These are phyloP conservation scores for Cheilinus undulatus DNA, from an alignment of 2,113 vertebrate genomes.

Conservation along the genomic window DNA sequence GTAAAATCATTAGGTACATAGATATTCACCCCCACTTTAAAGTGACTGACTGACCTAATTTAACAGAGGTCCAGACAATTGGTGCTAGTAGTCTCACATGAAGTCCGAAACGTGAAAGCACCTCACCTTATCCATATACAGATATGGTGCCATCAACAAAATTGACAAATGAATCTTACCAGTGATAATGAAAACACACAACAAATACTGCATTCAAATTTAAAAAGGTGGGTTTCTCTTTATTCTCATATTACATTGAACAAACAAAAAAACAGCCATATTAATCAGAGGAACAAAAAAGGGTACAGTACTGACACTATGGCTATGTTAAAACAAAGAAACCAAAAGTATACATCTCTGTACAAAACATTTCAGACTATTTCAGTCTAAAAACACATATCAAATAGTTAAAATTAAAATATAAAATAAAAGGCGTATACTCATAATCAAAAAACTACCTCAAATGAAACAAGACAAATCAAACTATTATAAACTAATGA, in stretches of 20 bases:
- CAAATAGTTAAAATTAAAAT: neutral
- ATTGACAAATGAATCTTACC: constrained; percentile 3
- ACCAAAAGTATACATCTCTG: constrained; percentile 47
- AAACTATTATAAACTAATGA: constrained; percentile 32
- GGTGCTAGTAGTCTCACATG: no score
- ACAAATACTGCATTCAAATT: constrained; percentile 18
- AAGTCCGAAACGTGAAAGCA: no score
- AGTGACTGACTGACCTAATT: no score
- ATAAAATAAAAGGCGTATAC: neutral
- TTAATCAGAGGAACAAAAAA: constrained; percentile 33
- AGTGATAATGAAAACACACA: constrained; percentile 15
- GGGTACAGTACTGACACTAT: constrained; percentile 28
- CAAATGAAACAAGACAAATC: constrained; percentile 30
- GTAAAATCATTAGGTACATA: no score
- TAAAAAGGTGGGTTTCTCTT: constrained; percentile 41
- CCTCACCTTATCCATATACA: no score
- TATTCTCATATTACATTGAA: constrained; percentile 58
- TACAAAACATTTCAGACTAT: constrained; percentile 50
- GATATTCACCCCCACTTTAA: no score
- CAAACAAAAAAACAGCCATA: constrained; percentile 29
- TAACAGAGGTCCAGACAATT: no score
- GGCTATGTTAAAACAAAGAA: constrained; percentile 30
- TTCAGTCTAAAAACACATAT: constrained; percentile 35
- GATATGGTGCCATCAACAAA: neutral
- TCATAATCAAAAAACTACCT: constrained; percentile 28